A percentile compares a stretch with the other conserved stretches of the same genome.
These are phyloP conservation scores for Mallotus villosus DNA, from an alignment of 2,797 vertebrate species.

Conservation along the genomic window DNA sequence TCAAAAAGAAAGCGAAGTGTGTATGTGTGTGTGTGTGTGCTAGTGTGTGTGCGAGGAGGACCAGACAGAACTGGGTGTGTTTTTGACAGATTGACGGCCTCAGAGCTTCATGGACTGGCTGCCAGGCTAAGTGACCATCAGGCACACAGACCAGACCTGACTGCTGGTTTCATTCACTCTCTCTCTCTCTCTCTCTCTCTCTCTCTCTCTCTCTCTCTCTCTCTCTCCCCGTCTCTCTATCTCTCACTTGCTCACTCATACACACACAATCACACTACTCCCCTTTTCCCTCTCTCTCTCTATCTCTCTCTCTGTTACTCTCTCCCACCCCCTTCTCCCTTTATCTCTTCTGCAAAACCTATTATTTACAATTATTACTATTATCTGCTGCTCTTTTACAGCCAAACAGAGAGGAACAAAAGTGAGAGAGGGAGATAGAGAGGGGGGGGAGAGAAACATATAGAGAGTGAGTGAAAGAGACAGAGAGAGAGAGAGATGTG, in stretches of 20 bases:
- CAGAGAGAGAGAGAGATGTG: not conserved
- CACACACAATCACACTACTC: not conserved
- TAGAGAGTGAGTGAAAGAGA: slow-evolving; percentile 21
- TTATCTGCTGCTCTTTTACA: slow-evolving; percentile 52
- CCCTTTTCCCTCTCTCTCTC: not conserved
- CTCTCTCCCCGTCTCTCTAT: slow-evolving; percentile 1
- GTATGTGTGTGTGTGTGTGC: slow-evolving; percentile 31
- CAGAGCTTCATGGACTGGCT: slow-evolving; percentile 62
- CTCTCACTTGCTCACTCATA: not conserved
- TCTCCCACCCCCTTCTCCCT: not conserved
- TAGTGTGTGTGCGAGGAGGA: slow-evolving; percentile 28
- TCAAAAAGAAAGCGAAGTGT: slow-evolving; percentile 42
- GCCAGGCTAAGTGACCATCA: slow-evolving; percentile 72
- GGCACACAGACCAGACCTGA: slow-evolving; percentile 43
- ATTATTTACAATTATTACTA: slow-evolving; percentile 54
- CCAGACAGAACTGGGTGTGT: slow-evolving; percentile 46
- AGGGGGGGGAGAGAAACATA: slow-evolving; percentile 10
- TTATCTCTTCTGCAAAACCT: slow-evolving; percentile 32
- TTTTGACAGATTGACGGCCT: slow-evolving; percentile 69
- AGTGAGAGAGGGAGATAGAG: slow-evolving; percentile 23
- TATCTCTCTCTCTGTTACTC: not conserved
- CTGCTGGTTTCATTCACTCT: slow-evolving; percentile 10
- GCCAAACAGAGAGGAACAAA: slow-evolving; percentile 32
- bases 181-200: not conserved
- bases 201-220: not conserved